A percentile compares a stretch with the other conserved stretches of the same genome.
These are phyloP conservation scores for Gopherus flavomarginatus DNA, from an alignment of 2,113 vertebrate genomes.

Conservation along the genomic window DNA sequence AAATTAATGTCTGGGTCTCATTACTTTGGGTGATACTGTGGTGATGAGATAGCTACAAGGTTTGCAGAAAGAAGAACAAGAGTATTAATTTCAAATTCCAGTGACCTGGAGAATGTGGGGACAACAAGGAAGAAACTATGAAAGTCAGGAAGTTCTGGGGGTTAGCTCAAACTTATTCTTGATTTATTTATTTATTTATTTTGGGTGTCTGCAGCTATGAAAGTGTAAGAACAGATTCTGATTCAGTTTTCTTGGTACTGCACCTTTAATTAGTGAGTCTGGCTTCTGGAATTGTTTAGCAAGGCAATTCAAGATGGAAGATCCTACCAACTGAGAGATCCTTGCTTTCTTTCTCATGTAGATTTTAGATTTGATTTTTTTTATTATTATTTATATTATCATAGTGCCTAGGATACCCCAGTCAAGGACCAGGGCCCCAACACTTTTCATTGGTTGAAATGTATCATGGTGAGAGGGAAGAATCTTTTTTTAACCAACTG, in stretches of 20 bases:
- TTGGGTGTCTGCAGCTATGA: not conserved
- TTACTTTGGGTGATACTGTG: conserved; percentile 29
- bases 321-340: not conserved
- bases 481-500: not conserved
- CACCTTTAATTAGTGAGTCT: not conserved
- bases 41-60: conserved; percentile 45
- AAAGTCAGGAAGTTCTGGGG: not conserved
- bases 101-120: not conserved
- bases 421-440: not conserved
- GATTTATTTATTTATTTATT: not conserved
- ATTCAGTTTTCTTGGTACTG: not conserved
- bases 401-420: fast-evolving
- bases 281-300: not conserved
- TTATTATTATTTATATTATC: not conserved
- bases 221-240: not conserved
- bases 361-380: not conserved
- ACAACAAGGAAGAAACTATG: not conserved
- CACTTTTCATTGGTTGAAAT: not conserved
- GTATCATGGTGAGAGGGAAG: not conserved
- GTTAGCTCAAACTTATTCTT: not conserved
- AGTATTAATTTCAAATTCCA: conserved; percentile 47
- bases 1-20: conserved; percentile 61
- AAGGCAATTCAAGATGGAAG: not conserved
- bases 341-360: not conserved
- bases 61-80: conserved; percentile 7